Evolutionary conservation across 2,797 vertebrate species (phyloP), one percentile per base, ranked within the genome.

Genomic region (Ceyx erithaca): DNA sequence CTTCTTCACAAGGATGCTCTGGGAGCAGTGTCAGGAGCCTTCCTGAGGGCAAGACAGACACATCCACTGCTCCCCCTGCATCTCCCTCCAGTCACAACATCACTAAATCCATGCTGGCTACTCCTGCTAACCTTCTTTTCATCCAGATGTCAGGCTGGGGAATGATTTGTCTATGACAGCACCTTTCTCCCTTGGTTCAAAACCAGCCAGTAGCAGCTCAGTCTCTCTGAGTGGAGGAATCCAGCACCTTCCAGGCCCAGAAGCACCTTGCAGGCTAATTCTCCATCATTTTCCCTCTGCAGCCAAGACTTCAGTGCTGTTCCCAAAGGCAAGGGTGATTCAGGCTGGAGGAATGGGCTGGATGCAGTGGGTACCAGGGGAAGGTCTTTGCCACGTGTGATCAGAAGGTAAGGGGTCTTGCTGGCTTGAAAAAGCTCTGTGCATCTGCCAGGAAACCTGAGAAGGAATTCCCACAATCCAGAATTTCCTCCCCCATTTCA

Each of bases 271-370:
- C 33, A 79, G 49, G 71, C 26, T 71, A 78, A 69, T 78, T 72
- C n/a, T 68, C 58, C 55, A 23, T 71, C 9, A 15, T 83, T 93
- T 76, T 89, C 33, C 62, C 55, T 41, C 30, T 48, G 25, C 66
- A 66, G 62, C 48, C 5, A 59, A 25, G 43, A 45, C 21, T 58
- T 78, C 46, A 20, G 12, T 51, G 72, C 62, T 58, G 58, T 92
- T 91, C 73, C 80, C 59, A 89, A 92, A 85, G 22, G 54, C 28
- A 81, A 80, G 31, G 33, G 13, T 77, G 87, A 49, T 77, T 88
- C 48, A 93, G 22, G 41, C 64, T 82, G 37, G 37, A 92, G 61
- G n/a, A 66, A 43, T 61, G 22, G 30, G 26, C 48, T 64, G 35
- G 45, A 54, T 87, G 54, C 22, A 40, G 66, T 35, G 85, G 41